Evolutionary conservation across 2,888 invertebrate genomes (phyloP), one percentile per base, ranked within the genome.

Genomic region (Physocephala rufipes): DNA sequence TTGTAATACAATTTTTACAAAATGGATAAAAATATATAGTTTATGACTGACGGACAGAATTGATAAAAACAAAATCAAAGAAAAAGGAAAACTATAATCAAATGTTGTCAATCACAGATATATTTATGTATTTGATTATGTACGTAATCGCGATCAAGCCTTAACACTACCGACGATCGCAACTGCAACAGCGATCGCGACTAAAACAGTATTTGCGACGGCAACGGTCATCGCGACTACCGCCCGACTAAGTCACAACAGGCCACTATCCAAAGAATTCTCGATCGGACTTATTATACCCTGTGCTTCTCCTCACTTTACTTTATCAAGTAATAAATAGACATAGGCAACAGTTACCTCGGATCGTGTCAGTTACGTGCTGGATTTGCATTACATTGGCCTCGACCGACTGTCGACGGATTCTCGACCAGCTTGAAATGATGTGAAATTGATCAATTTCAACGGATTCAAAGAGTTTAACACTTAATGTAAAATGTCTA

Each of bases 391-490:
- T 55, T 55, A 63, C 26, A 47, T 47, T 45, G 26, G 51, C n/a
- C 36, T 36, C 36, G 36, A 36, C 36, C 36, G 36, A 36, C 58
- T 63, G 21, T 63, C 24, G 19, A 63, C 45, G 19, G 36, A 36
- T 9, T n/a, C 19, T 16, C 19, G 68, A 51, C 30, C 36, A 26
- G 62, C 68, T 61, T 62, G 68, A 68, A 68, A 68, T 61, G 72
- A 81, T 82, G 80, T 82, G 82, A 82, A 82, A 82, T 83, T 82
- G 84, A 82, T 82, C 82, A 82, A 83, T 82, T 83, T 83, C 83
- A 83, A 81, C 84, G 82, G 79, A 76, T 79, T 76, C 73, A 78
- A 74, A 74, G 70, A 67, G 70, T 74, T 70, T 70, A 77, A 66
- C 80, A 77, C 82, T 81, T 82, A 82, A 82, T 81, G 80, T 76